phyloP scores from a whole-genome alignment of 2,797 vertebrate genomes.

The Pogoniulus pusillus region DNA sequence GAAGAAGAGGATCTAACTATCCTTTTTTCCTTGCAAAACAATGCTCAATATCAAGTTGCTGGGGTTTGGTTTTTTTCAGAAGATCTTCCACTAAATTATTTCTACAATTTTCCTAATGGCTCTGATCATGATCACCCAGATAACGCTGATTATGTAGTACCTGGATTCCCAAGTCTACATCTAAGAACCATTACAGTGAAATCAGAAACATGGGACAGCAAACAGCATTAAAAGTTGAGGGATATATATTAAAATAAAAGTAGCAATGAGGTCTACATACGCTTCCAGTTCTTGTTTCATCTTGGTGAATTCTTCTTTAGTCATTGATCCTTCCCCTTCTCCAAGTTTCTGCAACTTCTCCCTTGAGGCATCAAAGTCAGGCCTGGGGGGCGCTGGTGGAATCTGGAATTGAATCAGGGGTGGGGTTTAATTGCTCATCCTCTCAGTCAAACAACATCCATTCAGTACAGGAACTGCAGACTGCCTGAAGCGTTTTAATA shows the following conservation, averaged over 20 bases:
- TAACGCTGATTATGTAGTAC: constrained; percentile 28
- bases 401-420: constrained; percentile 81
- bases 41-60: background rate
- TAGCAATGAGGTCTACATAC: constrained; percentile 80
- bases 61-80: constrained; percentile 9
- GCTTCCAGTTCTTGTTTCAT: constrained; percentile 99
- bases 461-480: background rate
- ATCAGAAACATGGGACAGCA: constrained; percentile 34
- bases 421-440: background rate
- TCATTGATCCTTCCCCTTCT: constrained; percentile 98
- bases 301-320: constrained; percentile 98
- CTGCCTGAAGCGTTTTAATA: constrained; percentile 16
- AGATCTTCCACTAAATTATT: constrained; percentile 15
- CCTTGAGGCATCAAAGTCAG: constrained; percentile 97
- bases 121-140: constrained; percentile 71
- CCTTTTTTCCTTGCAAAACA: background rate
- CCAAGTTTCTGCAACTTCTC: constrained; percentile 98
- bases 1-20: background rate
- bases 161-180: constrained; percentile 27
- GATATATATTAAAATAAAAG: background rate
- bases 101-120: constrained; percentile 74
- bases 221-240: background rate
- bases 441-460: constrained; percentile 17
- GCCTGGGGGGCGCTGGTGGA: constrained; percentile 93
- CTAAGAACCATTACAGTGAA: constrained; percentile 43